phyloP scores from a whole-genome alignment of 2,113 vertebrate species.

The Dendrocopos noguchii region DNA sequence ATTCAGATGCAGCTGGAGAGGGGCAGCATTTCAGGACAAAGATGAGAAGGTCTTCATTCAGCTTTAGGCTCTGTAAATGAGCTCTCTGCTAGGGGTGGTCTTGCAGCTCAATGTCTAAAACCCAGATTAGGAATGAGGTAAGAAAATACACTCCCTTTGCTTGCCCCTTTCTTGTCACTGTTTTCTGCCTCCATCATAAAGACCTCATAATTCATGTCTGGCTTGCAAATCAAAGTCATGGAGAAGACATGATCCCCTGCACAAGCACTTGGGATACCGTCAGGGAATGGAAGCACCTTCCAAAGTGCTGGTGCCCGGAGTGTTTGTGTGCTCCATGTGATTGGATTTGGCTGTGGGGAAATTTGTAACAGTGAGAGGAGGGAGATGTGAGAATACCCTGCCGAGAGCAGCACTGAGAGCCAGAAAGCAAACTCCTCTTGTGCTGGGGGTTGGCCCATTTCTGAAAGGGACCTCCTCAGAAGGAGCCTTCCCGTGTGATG shows the following conservation, averaged over 20 bases:
- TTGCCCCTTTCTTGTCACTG: background rate
- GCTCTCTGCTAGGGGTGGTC: background rate
- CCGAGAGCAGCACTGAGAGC: background rate
- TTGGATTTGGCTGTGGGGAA: background rate
- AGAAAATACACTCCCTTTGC: background rate
- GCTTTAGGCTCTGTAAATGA: background rate
- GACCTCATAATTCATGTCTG: background rate
- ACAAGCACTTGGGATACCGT: accelerated
- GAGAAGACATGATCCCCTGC: background rate
- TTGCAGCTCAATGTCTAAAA: background rate
- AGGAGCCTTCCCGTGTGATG: background rate
- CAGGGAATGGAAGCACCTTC: accelerated
- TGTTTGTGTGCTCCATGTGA: accelerated
- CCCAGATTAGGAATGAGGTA: background rate
- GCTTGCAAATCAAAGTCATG: background rate
- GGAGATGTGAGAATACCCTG: background rate
- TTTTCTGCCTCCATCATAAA: background rate
- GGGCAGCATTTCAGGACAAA: background rate
- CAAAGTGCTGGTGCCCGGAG: background rate
- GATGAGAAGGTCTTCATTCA: background rate
- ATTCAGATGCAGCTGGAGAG: background rate
- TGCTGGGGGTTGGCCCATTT: background rate
- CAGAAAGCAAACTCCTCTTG: background rate
- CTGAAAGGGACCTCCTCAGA: background rate
- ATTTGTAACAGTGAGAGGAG: background rate